A percentile compares a stretch with the other conserved stretches of the same genome.
Conservation (phyloP, 2,113 vertebrate genomes). For the Diadophis punctatus region DNA sequence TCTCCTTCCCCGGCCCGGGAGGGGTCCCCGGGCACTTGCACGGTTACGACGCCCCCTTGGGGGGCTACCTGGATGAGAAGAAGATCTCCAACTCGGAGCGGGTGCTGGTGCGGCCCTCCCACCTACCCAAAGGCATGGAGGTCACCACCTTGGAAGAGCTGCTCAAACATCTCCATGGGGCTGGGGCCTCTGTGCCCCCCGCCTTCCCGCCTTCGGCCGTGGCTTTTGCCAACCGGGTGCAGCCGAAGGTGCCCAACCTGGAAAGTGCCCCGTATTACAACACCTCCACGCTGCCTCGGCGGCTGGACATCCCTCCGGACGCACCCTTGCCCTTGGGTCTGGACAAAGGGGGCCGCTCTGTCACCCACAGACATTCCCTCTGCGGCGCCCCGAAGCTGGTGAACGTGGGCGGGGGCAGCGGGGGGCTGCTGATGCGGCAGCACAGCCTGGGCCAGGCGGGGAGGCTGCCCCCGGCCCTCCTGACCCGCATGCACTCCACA, state of each 20-base stretch:
- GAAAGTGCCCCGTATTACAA: conserved; percentile 76
- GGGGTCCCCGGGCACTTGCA: conserved; percentile 46
- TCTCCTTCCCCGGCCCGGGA: conserved; percentile 70
- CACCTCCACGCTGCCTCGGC: conserved; percentile 76
- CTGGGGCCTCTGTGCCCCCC: conserved; percentile 44
- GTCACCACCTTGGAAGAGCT: conserved; percentile 87
- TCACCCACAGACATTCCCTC: conserved; percentile 76
- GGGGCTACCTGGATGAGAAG: conserved; percentile 70
- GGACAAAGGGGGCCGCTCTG: conserved; percentile 65
- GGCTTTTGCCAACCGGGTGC: conserved; percentile 72
- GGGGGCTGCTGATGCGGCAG: conserved; percentile 69
- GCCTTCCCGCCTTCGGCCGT: conserved; percentile 60
- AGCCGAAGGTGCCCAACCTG: conserved; percentile 74
- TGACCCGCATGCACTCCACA: conserved; percentile 80
- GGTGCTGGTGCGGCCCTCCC: conserved; percentile 71
- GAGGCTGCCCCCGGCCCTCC: conserved; percentile 64
- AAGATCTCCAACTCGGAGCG: conserved; percentile 77
- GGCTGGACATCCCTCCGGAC: conserved; percentile 85
- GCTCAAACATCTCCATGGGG: conserved; percentile 83
- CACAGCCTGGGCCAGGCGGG: conserved; percentile 75
- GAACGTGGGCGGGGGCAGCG: conserved; percentile 44
- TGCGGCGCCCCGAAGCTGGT: conserved; percentile 68
- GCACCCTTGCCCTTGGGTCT: conserved; percentile 70
- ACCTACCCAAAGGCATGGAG: conserved; percentile 80
- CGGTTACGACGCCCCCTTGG: conserved; percentile 61